These are phyloP conservation scores for Agrochola lychnidis DNA, from an alignment of 2,888 invertebrate species.

Conservation along the genomic window DNA sequence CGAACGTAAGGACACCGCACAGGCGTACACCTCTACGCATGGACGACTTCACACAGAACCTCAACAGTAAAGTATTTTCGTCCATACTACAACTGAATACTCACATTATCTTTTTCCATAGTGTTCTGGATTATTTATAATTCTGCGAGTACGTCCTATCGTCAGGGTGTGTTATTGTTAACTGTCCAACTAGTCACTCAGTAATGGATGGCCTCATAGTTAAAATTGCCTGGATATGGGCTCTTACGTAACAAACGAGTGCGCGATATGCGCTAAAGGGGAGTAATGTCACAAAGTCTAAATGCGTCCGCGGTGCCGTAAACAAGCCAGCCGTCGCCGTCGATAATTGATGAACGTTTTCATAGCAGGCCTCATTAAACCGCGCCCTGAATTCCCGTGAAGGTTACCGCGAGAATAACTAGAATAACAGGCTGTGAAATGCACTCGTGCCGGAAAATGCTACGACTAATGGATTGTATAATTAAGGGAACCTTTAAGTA, in stretches of 20 bases:
- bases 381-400: conserved; percentile 86
- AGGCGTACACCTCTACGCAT: conserved; percentile 67
- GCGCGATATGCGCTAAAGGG: conserved; percentile 71
- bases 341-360: conserved; percentile 90
- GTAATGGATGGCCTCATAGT: conserved; percentile 52
- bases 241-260: conserved; percentile 68
- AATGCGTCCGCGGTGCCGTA: conserved; percentile 88
- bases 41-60: conserved; percentile 63
- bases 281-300: conserved; percentile 86
- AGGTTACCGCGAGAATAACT: conserved; percentile 83
- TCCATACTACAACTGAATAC: conserved; percentile 46
- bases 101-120: conserved; percentile 53
- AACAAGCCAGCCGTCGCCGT: conserved; percentile 86
- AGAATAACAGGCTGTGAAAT: conserved; percentile 72
- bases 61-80: conserved; percentile 51
- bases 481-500: conserved; percentile 60
- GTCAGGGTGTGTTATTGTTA: conserved; percentile 29
- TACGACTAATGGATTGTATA: conserved; percentile 68
- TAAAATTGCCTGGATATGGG: conserved; percentile 67
- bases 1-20: conserved; percentile 78
- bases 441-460: conserved; percentile 61
- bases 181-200: conserved; percentile 44
- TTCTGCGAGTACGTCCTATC: conserved; percentile 41
- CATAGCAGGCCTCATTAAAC: conserved; percentile 88
- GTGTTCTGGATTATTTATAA: conserved; percentile 27